Percentiles rank a stretch among this genome's conserved stretches.
phyloP scores from a whole-genome alignment of 1,140 invertebrate species.

The Papilio dardanus region DNA sequence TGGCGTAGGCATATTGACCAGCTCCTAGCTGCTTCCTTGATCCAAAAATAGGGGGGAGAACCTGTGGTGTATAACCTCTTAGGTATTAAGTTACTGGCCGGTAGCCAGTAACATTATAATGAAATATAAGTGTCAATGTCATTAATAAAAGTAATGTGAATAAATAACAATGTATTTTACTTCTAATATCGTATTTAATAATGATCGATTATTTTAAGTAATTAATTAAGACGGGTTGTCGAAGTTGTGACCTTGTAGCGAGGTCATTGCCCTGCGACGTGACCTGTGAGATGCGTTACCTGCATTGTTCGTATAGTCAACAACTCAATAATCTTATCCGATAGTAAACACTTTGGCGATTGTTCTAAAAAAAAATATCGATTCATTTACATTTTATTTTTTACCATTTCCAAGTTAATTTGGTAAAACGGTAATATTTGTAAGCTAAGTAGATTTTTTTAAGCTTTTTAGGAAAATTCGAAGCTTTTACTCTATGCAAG shows the following conservation, averaged over 20 bases:
- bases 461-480: neutral
- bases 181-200: too few relatives aligned
- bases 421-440: neutral
- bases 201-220: neutral
- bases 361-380: neutral
- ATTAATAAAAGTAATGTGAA: too few relatives aligned
- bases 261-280: neutral
- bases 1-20: too few relatives aligned
- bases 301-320: constrained; percentile 6
- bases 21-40: too few relatives aligned
- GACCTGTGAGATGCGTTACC: neutral
- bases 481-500: neutral
- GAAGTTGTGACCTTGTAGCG: neutral
- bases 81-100: too few relatives aligned
- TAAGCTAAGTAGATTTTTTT: neutral
- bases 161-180: too few relatives aligned
- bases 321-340: constrained; percentile 3
- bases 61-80: too few relatives aligned
- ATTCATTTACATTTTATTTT: neutral
- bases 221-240: neutral
- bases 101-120: too few relatives aligned
- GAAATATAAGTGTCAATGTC: too few relatives aligned
- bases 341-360: neutral
- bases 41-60: too few relatives aligned
- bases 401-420: neutral